Evolutionary conservation across 92 coral and sea anemone species (phyloP).

Genomic region (Epizoanthus stellaris): DNA sequence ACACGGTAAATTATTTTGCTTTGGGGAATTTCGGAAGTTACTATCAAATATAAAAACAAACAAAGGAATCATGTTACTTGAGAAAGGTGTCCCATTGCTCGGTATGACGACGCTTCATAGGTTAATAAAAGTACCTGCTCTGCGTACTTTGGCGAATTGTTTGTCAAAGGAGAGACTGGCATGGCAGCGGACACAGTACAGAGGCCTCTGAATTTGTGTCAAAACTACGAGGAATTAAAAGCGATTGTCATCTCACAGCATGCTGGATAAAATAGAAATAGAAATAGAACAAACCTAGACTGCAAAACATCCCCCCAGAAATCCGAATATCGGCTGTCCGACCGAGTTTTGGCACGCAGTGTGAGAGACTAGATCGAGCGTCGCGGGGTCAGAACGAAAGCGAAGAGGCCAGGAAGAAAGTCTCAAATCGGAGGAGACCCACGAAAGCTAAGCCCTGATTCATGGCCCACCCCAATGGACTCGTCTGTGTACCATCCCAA

Average conservation of each 20-base stretch:
- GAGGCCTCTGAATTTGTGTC: neutral
- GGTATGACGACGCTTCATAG: neutral
- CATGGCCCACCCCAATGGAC: no score
- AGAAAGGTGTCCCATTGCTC: neutral
- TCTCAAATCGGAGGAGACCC: no score
- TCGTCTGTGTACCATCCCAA: no score
- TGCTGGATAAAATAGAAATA: neutral
- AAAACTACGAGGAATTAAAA: neutral
- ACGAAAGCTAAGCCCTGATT: no score
- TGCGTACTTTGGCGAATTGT: slow-evolving; percentile 2
- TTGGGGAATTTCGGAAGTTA: neutral
- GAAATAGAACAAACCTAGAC: no score
- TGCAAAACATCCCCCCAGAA: no score
- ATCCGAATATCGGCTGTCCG: no score
- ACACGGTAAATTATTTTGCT: neutral
- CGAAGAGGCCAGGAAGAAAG: no score
- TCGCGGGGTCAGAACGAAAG: no score
- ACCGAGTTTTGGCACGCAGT: no score
- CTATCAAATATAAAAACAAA: neutral
- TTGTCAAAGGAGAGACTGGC: neutral
- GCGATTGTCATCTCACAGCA: neutral
- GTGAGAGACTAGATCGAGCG: no score
- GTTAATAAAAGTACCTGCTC: neutral
- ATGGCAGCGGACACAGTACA: neutral
- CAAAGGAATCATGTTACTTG: neutral